These are phyloP conservation scores for Xenopus tropicalis DNA, from an alignment of 2,113 vertebrate genomes.

Conservation along the genomic window DNA sequence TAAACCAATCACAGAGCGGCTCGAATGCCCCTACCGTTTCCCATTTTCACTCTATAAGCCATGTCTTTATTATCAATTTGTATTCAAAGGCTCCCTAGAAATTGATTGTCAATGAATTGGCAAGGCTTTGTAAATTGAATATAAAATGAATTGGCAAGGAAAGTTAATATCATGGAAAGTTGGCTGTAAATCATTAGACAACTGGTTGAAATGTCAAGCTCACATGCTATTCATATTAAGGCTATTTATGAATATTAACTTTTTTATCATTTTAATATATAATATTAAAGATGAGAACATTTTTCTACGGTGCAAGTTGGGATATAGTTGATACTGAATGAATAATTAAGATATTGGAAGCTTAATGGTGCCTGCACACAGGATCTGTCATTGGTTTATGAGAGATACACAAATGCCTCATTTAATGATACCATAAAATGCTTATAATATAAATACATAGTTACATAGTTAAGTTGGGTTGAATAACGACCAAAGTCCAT, in stretches of 20 bases:
- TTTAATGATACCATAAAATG: no score
- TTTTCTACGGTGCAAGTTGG: no score
- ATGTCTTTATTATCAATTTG: conserved; percentile 11
- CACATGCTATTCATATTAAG: conserved; percentile 42
- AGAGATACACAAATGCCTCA: no score
- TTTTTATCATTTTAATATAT: no score
- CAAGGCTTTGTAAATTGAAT: conserved; percentile 43
- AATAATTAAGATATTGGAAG: no score
- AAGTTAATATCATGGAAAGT: conserved; percentile 40
- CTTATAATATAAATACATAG: no score
- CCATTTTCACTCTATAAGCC: conserved; percentile 14
- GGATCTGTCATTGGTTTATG: no score
- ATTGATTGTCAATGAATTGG: conserved; percentile 42
- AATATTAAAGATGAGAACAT: no score
- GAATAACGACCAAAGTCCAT: no score
- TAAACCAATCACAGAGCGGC: conserved; percentile 4
- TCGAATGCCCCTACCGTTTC: neutral
- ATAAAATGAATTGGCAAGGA: conserved; percentile 40
- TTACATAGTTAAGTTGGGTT: no score
- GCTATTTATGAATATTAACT: conserved; percentile 41
- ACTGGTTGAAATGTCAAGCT: conserved; percentile 13
- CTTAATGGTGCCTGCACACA: no score
- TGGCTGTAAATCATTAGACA: conserved; percentile 37
- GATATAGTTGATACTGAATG: no score
- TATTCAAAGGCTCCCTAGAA: conserved; percentile 19